Conservation (phyloP, 2,113 vertebrate genomes). For the Sinosuthora webbiana region DNA sequence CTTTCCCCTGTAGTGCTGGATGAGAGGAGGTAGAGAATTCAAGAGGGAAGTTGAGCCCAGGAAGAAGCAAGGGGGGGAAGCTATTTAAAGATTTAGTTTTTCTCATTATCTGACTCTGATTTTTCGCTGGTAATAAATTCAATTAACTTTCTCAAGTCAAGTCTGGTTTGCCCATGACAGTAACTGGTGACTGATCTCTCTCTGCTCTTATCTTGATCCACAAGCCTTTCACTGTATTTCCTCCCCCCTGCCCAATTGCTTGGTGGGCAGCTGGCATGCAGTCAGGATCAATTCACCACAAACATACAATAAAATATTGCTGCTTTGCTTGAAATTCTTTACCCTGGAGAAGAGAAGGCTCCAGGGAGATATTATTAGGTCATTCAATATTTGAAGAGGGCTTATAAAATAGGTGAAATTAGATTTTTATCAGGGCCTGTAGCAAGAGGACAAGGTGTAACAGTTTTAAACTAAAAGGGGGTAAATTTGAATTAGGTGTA, state of each 20-base stretch:
- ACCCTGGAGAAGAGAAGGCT: not conserved
- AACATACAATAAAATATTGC: not conserved
- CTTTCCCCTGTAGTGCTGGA: not conserved
- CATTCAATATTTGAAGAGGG: not conserved
- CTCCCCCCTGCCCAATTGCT: not conserved
- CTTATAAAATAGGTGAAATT: not conserved
- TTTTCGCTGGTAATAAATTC: not conserved
- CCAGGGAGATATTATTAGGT: not conserved
- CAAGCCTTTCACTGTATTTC: not conserved
- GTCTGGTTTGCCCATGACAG: not conserved
- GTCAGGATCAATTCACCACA: not conserved
- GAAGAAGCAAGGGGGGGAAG: not conserved
- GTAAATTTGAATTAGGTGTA: not conserved
- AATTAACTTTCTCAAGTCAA: not conserved
- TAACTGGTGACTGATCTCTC: not conserved
- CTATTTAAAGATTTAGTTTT: not conserved
- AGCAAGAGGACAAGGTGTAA: not conserved
- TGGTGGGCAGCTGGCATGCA: not conserved
- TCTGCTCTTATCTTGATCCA: not conserved
- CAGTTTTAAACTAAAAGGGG: not conserved
- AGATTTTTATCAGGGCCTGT: not conserved
- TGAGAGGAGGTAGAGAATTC: not conserved
- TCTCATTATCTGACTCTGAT: not conserved
- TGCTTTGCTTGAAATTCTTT: not conserved
- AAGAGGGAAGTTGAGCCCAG: not conserved